Evolutionary conservation across 2,888 invertebrate species (phyloP), one percentile per base, ranked within the genome.

Genomic region (Drosophila kokeensis): DNA sequence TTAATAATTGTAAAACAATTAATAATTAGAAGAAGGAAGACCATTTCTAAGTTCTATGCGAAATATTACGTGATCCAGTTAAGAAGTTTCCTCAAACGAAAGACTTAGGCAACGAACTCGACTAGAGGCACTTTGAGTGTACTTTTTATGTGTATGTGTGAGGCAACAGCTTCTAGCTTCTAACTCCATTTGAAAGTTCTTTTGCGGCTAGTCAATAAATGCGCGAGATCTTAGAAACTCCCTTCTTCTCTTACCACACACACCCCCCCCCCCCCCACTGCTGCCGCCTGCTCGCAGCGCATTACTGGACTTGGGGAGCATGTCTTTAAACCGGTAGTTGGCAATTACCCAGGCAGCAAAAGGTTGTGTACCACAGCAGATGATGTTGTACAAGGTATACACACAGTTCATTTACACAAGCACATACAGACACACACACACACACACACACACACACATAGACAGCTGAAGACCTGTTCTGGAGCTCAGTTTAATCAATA

Each of bases 401-500:
- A 79, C 59, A 66, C 48, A 60, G 32, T 40, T 24, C 61, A 34
- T 27, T 18, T 27, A 42, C 27, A 74, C 36, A n/a, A n/a, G n/a
- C n/a, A 59, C 34, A 57, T 45, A 48, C 34, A 70, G 11, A 24
- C 29, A 30, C 15, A 55, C 15, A 63, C n/a, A 68, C 11, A 62
- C 29, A 69, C 32, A 65, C 15, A 52, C 32, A 62, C 8, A 42
- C 15, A 66, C 40, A 69, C 18, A 60, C 13, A 59, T 11, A 55
- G 24, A 53, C 15, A 81, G 64, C 55, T 68, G 48, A 71, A 90
- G 90, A 90, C 90, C 89, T 87, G 89, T 90, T 86, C 87, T 89
- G 83, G 83, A 83, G 90, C 89, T 72, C 67, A 81, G 89, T 74
- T 89, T 90, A 86, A 86, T 86, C 86, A 86, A 86, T 86, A 85